Evolutionary conservation across 2,797 vertebrate species (phyloP).

Genomic region (Coccyzus lansbergi): DNA sequence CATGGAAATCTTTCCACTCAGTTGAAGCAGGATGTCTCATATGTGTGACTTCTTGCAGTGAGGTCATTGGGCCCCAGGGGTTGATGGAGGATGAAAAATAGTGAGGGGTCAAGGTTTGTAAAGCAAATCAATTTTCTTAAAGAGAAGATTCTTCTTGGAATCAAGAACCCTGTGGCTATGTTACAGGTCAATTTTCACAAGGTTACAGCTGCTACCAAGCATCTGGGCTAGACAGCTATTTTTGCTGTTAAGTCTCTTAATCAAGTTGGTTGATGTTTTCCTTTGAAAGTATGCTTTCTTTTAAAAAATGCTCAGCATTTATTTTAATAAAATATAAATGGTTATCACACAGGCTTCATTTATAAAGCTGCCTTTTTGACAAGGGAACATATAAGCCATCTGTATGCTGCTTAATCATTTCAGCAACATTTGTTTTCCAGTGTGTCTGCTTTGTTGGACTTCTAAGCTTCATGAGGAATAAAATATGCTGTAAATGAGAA

Average conservation of each 20-base stretch:
- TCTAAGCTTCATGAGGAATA: conserved; percentile 4
- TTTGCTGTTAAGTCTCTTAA: conserved; percentile 26
- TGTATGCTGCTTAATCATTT: conserved; percentile 37
- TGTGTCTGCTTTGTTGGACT: background rate
- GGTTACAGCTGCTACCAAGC: conserved; percentile 62
- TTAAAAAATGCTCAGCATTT: background rate
- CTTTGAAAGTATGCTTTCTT: conserved; percentile 28
- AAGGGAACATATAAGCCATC: conserved; percentile 46
- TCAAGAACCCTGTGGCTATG: conserved; percentile 68
- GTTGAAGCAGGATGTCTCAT: conserved; percentile 8
- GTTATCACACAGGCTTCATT: conserved; percentile 26
- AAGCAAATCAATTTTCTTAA: conserved; percentile 72
- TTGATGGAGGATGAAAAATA: conserved; percentile 64
- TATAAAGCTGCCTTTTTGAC: conserved; percentile 44
- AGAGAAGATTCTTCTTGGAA: conserved; percentile 69
- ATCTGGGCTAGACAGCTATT: conserved; percentile 36
- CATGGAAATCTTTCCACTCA: conserved; percentile 31
- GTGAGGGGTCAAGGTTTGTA: conserved; percentile 54
- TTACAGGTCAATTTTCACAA: conserved; percentile 72
- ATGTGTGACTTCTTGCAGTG: conserved; percentile 30
- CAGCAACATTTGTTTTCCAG: conserved; percentile 37
- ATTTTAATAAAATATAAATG: background rate
- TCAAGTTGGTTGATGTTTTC: background rate
- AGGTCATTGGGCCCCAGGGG: conserved; percentile 60
- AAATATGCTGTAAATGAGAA: background rate